Evolutionary conservation across 2,888 invertebrate species (phyloP).

Genomic region (Nephrotoma guestfalica): DNA sequence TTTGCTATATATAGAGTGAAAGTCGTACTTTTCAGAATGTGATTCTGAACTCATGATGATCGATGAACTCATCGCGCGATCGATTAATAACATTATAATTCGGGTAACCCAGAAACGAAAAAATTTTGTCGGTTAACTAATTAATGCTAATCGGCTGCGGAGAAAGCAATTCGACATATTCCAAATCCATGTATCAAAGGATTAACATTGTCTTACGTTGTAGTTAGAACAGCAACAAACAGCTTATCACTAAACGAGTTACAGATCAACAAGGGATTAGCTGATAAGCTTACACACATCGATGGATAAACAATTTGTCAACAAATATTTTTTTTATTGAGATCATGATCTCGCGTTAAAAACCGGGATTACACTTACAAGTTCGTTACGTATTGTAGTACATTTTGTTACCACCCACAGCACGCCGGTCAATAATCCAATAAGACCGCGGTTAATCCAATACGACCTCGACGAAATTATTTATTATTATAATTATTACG

Average conservation of each 20-base stretch:
- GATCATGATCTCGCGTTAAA: neutral
- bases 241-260: neutral
- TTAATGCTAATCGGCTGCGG: neutral
- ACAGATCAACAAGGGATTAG: neutral
- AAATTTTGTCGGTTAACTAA: neutral
- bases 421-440: neutral
- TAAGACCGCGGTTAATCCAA: neutral
- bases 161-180: neutral
- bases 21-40: neutral
- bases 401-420: neutral
- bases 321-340: neutral
- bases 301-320: neutral
- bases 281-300: neutral
- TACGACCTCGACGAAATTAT: neutral
- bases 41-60: neutral
- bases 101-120: neutral
- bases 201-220: neutral
- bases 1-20: neutral
- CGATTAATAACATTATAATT: neutral
- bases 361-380: neutral
- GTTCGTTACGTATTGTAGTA: neutral
- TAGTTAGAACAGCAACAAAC: neutral
- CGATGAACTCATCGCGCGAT: neutral
- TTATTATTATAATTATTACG: neutral
- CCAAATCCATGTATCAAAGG: neutral